A percentile compares a stretch with the other conserved stretches of the same genome.
Conservation (phyloP, 2,888 invertebrate species). For the Trissoscelio sp. region DNA sequence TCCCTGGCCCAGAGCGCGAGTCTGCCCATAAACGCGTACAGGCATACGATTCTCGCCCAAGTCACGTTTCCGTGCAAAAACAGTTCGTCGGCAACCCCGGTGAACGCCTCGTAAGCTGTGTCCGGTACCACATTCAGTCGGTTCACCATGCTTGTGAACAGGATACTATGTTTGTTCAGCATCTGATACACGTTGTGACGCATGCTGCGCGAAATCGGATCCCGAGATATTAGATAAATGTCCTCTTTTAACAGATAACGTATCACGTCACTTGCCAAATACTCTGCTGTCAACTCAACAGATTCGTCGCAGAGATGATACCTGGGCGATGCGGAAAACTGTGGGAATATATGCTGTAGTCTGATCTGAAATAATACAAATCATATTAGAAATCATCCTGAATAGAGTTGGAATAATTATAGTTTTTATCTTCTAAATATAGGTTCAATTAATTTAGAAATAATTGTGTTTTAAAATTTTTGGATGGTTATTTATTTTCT, state of each 20-base stretch:
- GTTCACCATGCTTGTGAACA: slow-evolving; percentile 84
- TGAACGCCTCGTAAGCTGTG: slow-evolving; percentile 81
- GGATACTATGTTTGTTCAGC: slow-evolving; percentile 83
- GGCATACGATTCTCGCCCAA: slow-evolving; percentile 83
- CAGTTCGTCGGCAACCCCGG: slow-evolving; percentile 83
- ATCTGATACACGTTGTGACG: slow-evolving; percentile 83
- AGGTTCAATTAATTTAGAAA: slow-evolving; percentile 2
- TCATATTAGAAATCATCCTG: not conserved
- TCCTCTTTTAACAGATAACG: slow-evolving; percentile 81
- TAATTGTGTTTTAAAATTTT: no score
- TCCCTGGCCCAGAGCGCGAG: slow-evolving; percentile 82
- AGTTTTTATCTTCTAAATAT: not conserved
- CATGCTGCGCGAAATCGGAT: slow-evolving; percentile 83
- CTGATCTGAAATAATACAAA: slow-evolving; percentile 76
- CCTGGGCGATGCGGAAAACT: slow-evolving; percentile 76
- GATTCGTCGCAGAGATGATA: slow-evolving; percentile 78
- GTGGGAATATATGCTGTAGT: slow-evolving; percentile 81
- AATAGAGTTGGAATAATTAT: not conserved
- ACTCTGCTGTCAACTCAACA: slow-evolving; percentile 80
- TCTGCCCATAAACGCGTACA: slow-evolving; percentile 83
- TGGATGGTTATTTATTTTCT: no score
- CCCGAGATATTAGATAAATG: slow-evolving; percentile 81
- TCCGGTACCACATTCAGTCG: slow-evolving; percentile 83
- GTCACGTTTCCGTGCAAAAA: slow-evolving; percentile 82
- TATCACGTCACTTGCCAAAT: slow-evolving; percentile 81